Percentiles rank a stretch among this genome's conserved stretches.
Evolutionary conservation across 2,113 vertebrate species (phyloP).

Genomic region (Pterocles burchelli): DNA sequence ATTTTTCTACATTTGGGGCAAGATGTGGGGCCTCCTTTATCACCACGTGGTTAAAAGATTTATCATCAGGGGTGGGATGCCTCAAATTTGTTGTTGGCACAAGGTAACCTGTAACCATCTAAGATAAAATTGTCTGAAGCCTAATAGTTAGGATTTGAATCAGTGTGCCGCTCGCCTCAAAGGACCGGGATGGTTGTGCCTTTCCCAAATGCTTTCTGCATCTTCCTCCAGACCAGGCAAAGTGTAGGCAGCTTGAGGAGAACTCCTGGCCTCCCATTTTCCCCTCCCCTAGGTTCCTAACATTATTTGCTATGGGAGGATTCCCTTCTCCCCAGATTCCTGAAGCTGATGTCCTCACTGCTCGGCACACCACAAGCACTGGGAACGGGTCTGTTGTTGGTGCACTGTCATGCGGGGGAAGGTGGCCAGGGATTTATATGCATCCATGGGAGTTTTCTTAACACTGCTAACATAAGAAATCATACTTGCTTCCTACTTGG

Average conservation of each 20-base stretch:
- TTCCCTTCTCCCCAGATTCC: not conserved
- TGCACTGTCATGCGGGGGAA: rapidly evolving
- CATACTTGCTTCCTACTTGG: not conserved
- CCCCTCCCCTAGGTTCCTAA: not conserved
- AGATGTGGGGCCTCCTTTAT: not conserved
- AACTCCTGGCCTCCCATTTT: not conserved
- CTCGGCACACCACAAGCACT: not conserved
- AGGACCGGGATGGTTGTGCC: not conserved
- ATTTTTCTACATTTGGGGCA: not conserved
- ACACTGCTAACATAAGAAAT: not conserved
- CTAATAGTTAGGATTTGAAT: not conserved
- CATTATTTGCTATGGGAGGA: not conserved
- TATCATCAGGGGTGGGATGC: not conserved
- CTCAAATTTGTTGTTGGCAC: conserved; percentile 2
- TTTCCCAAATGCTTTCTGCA: not conserved
- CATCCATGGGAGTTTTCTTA: not conserved
- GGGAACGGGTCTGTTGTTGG: not conserved
- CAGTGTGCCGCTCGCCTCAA: not conserved
- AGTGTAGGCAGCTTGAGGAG: not conserved
- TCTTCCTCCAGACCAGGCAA: not conserved
- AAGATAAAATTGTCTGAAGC: not conserved
- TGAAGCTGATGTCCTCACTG: not conserved
- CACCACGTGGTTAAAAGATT: not conserved
- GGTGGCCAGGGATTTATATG: not conserved
- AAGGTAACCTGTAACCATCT: conserved; percentile 1